These are phyloP conservation scores for Hestina assimilis DNA, from an alignment of 1,140 invertebrate species.

Conservation along the genomic window DNA sequence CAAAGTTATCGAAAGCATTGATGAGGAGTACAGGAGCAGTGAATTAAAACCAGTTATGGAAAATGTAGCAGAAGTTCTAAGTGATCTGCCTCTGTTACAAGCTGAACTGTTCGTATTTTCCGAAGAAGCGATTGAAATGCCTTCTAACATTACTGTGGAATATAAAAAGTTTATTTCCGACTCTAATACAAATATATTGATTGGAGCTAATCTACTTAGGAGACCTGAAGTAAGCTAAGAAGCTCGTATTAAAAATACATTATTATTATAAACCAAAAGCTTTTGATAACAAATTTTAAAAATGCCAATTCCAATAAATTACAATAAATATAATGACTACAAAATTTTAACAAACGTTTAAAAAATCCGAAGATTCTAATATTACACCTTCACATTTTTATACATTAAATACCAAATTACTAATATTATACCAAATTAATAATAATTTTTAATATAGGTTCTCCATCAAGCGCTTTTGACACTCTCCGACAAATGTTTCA, in stretches of 20 bases:
- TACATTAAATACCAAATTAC: too few relatives aligned
- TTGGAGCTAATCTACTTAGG: constrained; percentile 74
- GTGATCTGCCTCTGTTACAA: constrained; percentile 82
- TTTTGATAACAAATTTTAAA: too few relatives aligned
- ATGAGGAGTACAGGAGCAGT: constrained; percentile 74
- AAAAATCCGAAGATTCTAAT: too few relatives aligned
- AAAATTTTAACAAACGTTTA: too few relatives aligned
- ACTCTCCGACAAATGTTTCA: constrained; percentile 71
- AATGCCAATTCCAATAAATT: too few relatives aligned
- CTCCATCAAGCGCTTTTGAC: constrained; percentile 58
- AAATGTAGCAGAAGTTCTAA: constrained; percentile 78
- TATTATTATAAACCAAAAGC: neutral
- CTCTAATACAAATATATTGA: constrained; percentile 79
- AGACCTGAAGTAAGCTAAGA: constrained; percentile 48
- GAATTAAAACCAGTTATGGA: constrained; percentile 72
- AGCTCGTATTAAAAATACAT: neutral
- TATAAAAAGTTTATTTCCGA: constrained; percentile 80
- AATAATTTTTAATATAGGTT: too few relatives aligned
- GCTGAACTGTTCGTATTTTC: constrained; percentile 71
- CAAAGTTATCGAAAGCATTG: constrained; percentile 84
- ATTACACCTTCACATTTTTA: too few relatives aligned
- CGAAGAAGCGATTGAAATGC: constrained; percentile 70
- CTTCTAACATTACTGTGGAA: constrained; percentile 79
- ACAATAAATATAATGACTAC: too few relatives aligned
- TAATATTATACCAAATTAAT: too few relatives aligned